Evolutionary conservation across 1,140 invertebrate genomes (phyloP).

Genomic region (Leptonema lineaticorne): DNA sequence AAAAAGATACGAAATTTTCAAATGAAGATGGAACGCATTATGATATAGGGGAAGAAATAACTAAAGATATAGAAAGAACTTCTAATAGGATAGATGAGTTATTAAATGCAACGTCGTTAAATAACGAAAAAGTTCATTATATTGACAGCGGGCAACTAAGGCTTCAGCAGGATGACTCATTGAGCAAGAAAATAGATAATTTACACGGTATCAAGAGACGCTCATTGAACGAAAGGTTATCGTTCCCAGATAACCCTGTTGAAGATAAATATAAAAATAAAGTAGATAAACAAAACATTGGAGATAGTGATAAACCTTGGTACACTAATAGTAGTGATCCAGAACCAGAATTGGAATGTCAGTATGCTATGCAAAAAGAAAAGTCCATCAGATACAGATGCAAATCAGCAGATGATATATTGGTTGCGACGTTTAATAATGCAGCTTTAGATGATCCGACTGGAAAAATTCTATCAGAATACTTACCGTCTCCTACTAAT

Average conservation of each 20-base stretch:
- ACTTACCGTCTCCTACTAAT: constrained; percentile 44
- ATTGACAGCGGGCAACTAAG: constrained; percentile 14
- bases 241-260: constrained; percentile 42
- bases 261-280: constrained; percentile 53
- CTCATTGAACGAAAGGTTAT: constrained; percentile 19
- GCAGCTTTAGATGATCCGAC: constrained; percentile 48
- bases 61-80: constrained; percentile 56
- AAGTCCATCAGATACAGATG: constrained; percentile 45
- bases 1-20: constrained; percentile 49
- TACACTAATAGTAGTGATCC: constrained; percentile 55
- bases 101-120: constrained; percentile 48
- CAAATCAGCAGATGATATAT: constrained; percentile 50
- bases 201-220: constrained; percentile 53
- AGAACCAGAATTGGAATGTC: constrained; percentile 51
- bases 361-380: constrained; percentile 47
- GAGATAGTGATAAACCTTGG: constrained; percentile 51
- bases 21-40: constrained; percentile 50
- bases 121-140: background rate
- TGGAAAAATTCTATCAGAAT: constrained; percentile 49
- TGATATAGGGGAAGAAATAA: constrained; percentile 58
- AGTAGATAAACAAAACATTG: constrained; percentile 50
- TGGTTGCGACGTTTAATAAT: constrained; percentile 44
- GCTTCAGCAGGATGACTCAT: constrained; percentile 46
- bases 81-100: constrained; percentile 60
- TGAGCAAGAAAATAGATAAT: constrained; percentile 53